phyloP scores from a whole-genome alignment of 1,140 invertebrate species.

The Drosophila baimaii region DNA sequence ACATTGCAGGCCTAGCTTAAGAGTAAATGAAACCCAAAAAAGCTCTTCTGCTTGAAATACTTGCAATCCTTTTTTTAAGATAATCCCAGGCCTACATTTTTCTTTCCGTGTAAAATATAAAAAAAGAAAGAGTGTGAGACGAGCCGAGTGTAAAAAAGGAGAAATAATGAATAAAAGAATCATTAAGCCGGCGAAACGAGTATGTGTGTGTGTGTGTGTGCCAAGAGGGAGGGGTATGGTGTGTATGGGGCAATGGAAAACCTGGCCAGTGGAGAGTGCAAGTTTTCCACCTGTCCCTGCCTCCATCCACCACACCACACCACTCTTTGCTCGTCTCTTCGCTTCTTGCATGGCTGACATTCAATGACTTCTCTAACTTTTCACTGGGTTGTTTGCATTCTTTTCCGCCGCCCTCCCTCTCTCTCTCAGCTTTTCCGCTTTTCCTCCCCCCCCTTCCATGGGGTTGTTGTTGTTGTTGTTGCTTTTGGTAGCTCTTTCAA shows the following conservation, averaged over 20 bases:
- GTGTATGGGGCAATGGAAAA: slow-evolving; percentile 30
- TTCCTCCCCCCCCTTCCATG: neutral
- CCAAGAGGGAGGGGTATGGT: neutral
- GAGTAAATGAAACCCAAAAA: too few relatives aligned
- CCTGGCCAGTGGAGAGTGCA: slow-evolving; percentile 54
- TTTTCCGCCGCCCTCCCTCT: slow-evolving; percentile 8
- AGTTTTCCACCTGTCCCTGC: slow-evolving; percentile 30
- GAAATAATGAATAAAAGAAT: slow-evolving; percentile 82
- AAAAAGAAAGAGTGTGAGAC: slow-evolving; percentile 3
- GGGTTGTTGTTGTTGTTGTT: slow-evolving; percentile 53
- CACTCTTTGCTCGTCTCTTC: slow-evolving; percentile 10
- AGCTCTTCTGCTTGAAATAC: too few relatives aligned
- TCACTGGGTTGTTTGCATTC: slow-evolving; percentile 69
- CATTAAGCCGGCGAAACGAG: slow-evolving; percentile 70
- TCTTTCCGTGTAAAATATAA: neutral
- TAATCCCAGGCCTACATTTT: too few relatives aligned
- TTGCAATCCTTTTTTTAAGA: too few relatives aligned
- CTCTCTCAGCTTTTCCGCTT: neutral
- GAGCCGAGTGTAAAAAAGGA: slow-evolving; percentile 34
- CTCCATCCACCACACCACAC: neutral
- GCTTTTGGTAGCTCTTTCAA: slow-evolving; percentile 67
- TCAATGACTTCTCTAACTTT: slow-evolving; percentile 82
- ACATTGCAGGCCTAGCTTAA: too few relatives aligned
- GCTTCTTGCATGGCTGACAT: slow-evolving; percentile 78
- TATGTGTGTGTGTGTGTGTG: slow-evolving; percentile 11